phyloP scores from a whole-genome alignment of 2,888 invertebrate species.

The Notodonta ziczac region DNA sequence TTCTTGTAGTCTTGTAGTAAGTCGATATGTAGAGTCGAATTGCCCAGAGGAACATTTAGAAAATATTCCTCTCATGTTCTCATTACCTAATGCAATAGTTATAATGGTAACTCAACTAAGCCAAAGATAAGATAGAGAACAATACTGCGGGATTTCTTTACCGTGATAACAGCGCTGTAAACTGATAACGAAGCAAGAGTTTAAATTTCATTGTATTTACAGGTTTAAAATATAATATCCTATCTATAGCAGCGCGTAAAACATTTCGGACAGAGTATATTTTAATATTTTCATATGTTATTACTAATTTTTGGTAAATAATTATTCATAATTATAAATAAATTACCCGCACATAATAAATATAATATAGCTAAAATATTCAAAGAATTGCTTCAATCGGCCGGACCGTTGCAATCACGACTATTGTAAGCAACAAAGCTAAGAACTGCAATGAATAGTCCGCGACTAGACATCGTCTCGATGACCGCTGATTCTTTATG shows the following conservation, averaged over 20 bases:
- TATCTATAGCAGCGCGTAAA: too few species aligned
- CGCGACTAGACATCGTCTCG: conserved; percentile 46
- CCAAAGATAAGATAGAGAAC: conserved; percentile 46
- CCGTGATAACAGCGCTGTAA: conserved; percentile 23
- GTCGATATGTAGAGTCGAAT: too few species aligned
- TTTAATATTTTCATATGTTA: too few species aligned
- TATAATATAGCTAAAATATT: conserved; percentile 7
- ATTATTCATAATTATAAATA: background rate
- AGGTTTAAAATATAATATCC: background rate
- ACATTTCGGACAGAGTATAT: too few species aligned
- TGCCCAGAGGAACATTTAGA: background rate
- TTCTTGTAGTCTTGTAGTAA: too few species aligned
- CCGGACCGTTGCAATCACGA: conserved; percentile 24
- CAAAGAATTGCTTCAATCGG: conserved; percentile 27
- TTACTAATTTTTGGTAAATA: background rate
- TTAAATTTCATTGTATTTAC: background rate
- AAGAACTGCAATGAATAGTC: conserved; percentile 56
- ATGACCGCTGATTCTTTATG: conserved; percentile 59
- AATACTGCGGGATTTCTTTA: conserved; percentile 28
- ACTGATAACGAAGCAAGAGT: conserved; percentile 18
- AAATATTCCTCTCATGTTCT: conserved; percentile 10
- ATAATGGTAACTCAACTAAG: background rate
- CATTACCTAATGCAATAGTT: conserved; percentile 9
- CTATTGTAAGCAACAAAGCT: conserved; percentile 47
- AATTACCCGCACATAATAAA: background rate